Conservation (phyloP, 2,797 vertebrate genomes). For the Pteropus rufus region DNA sequence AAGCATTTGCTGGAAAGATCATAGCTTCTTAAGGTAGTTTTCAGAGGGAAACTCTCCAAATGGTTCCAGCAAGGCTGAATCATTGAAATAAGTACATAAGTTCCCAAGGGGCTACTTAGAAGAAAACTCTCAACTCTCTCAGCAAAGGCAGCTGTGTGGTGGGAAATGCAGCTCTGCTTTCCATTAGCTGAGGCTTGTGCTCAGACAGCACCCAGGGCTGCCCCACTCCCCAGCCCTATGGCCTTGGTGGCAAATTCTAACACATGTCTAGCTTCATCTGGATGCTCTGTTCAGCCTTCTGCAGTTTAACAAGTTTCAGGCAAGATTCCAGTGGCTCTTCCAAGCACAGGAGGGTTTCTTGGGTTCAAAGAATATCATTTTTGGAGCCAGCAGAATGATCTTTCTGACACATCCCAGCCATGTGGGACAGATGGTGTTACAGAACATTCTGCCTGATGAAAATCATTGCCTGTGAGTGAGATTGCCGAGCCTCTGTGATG, state of each 20-base stretch:
- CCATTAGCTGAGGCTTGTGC: background rate
- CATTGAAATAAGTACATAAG: background rate
- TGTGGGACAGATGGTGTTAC: background rate
- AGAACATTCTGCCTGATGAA: background rate
- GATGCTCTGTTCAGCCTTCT: background rate
- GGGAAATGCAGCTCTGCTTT: background rate
- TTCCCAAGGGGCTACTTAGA: background rate
- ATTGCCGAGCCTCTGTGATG: background rate
- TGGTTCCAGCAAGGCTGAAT: background rate
- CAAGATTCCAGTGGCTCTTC: background rate
- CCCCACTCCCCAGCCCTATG: background rate
- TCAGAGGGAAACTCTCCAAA: background rate
- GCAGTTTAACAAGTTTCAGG: slow-evolving; percentile 12
- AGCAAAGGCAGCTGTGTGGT: background rate
- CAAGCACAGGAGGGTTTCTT: slow-evolving; percentile 6
- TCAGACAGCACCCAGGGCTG: background rate
- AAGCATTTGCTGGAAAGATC: background rate
- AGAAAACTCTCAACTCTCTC: background rate
- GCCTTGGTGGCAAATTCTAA: background rate
- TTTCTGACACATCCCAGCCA: background rate
- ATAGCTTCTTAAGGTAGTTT: background rate
- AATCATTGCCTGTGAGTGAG: background rate
- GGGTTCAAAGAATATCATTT: slow-evolving; percentile 34
- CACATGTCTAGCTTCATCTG: background rate
- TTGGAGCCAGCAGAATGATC: background rate